These are phyloP conservation scores for Chionodraco myersi DNA, from an alignment of 2,113 vertebrate genomes.

Conservation along the genomic window DNA sequence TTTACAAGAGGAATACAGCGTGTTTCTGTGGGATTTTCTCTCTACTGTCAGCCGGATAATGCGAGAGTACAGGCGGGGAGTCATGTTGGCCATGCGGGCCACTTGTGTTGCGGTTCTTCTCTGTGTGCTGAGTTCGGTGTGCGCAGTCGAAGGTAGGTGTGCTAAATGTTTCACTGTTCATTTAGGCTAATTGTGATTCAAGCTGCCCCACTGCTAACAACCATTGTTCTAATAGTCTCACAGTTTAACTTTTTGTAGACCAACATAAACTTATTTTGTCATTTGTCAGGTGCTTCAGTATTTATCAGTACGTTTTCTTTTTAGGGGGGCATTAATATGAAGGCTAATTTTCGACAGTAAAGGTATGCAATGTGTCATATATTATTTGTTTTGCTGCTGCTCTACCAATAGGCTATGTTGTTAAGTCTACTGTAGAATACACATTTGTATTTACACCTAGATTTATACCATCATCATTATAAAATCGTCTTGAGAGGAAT, in stretches of 20 bases:
- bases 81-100: constrained; percentile 46
- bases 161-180: not conserved
- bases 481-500: not conserved
- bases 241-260: constrained; percentile 5
- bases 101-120: constrained; percentile 68
- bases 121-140: constrained; percentile 64
- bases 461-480: not conserved
- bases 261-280: not conserved
- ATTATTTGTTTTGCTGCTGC: too few relatives aligned
- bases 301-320: not conserved
- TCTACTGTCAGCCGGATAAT: constrained; percentile 54
- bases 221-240: not conserved
- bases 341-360: not conserved
- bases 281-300: not conserved
- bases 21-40: constrained; percentile 54
- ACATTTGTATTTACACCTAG: too few relatives aligned
- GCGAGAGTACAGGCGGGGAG: constrained; percentile 50
- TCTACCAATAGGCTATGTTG: too few relatives aligned
- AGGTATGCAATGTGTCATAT: not conserved
- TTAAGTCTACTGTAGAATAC: too few relatives aligned
- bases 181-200: constrained; percentile 5
- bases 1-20: constrained; percentile 56
- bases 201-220: not conserved
- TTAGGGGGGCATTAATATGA: not conserved
- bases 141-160: constrained; percentile 81